Evolutionary conservation across 2,113 vertebrate species (phyloP).

Genomic region (Lamprologus tigripictilis): DNA sequence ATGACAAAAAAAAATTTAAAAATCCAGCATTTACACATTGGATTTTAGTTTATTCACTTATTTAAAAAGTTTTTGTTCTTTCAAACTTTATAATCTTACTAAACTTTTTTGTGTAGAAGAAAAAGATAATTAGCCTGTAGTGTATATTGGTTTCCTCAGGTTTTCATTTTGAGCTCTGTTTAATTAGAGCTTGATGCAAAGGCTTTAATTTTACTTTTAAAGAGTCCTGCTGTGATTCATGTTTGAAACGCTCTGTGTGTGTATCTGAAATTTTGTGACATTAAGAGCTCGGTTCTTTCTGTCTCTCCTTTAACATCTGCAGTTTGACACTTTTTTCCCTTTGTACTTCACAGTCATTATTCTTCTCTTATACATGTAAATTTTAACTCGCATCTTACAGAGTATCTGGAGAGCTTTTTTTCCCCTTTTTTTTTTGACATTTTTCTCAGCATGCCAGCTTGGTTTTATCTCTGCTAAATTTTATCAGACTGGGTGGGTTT

Average conservation of each 20-base stretch:
- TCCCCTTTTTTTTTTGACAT: background rate
- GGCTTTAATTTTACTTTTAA: conserved; percentile 22
- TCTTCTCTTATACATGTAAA: conserved; percentile 13
- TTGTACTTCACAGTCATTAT: background rate
- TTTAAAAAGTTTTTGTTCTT: background rate
- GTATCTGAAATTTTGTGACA: conserved; percentile 22
- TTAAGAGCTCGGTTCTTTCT: background rate
- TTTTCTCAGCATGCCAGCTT: background rate
- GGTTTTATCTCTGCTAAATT: conserved; percentile 14
- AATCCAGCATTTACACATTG: background rate
- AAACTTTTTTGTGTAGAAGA: background rate
- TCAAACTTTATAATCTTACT: background rate
- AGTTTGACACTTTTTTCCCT: background rate
- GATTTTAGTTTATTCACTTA: background rate
- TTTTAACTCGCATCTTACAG: background rate
- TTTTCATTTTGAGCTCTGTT: background rate
- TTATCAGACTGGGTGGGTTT: background rate
- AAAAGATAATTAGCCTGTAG: background rate
- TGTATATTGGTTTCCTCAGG: background rate
- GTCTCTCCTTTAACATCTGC: background rate
- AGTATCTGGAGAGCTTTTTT: conserved; percentile 9
- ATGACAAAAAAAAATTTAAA: accelerated
- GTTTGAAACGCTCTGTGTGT: conserved; percentile 22
- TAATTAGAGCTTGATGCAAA: conserved; percentile 33
- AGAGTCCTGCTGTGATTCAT: conserved; percentile 33